Base-by-base conservation (phyloP, 2,113 vertebrate genomes). In the Syrrhaptes paradoxus region DNA sequence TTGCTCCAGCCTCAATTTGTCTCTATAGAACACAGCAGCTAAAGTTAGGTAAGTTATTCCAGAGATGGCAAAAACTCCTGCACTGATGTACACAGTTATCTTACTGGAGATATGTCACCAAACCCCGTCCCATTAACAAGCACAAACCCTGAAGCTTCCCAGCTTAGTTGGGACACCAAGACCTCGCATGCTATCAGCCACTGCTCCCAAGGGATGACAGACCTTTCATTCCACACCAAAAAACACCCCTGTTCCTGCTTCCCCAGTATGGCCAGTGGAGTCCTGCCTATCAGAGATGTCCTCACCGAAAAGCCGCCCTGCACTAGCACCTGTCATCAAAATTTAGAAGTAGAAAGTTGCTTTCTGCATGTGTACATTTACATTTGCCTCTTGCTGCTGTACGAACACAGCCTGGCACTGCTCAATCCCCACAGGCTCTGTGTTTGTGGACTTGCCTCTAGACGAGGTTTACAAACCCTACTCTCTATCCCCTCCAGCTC, bases 121-220 rank as follows among this genome's bases (percentile, higher is more conserved):
- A 85, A 8, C 8, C 41, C 24, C 22, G 55, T 59, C 17, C 51
- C 46, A 8, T 26, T 54, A 61, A 45, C 57, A n/a, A 61, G 52
- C 41, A 34, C 58, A 76, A 59, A 80, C 16, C 36, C 61, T 14
- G 61, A 67, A 46, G 41, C 22, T 79, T 41, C 49, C 1, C 1
- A 61, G 66, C 9, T 57, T 38, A 73, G 32, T 43, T 0, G 3
- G 22, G n/a, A 25, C 32, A 31, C 12, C 22, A 58, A 59, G 72
- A 43, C 5, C 3, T 19, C 17, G 26, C 8, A 19, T 26, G 15
- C 31, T 67, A 41, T 32, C 32, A 38, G 52, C 59, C 65, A 36
- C 45, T 1, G 1, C 68, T 52, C 62, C 38, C n/a, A 43, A 18
- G 38, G 31, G 38, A 43, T 0, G 0, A 45, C 45, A 71, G 51